Percentiles rank a stretch among this genome's conserved stretches.
Conservation (phyloP, 2,113 vertebrate species). For the Emydocephalus ijimae region DNA sequence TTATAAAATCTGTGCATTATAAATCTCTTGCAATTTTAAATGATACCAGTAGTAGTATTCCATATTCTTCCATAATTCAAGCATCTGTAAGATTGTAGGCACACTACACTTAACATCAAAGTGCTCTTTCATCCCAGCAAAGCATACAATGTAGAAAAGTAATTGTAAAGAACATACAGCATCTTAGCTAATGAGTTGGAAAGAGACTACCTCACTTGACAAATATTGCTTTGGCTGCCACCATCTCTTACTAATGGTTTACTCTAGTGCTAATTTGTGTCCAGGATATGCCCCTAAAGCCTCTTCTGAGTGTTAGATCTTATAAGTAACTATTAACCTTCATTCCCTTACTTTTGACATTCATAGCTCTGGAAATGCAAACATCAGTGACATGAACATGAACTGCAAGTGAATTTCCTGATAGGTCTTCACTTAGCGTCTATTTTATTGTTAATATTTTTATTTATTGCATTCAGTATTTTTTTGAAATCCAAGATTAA, state of each 20-base stretch:
- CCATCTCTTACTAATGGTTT: background rate
- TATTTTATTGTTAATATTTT: background rate
- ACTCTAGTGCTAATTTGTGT: background rate
- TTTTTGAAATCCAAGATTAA: background rate
- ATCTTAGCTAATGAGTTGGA: background rate
- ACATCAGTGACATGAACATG: background rate
- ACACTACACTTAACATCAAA: background rate
- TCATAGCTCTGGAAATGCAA: background rate
- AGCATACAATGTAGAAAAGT: background rate
- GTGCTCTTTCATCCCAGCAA: background rate
- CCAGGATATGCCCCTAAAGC: background rate
- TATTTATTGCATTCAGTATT: background rate
- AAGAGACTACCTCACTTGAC: background rate
- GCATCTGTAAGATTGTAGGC: background rate
- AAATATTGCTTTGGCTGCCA: background rate
- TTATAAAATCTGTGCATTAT: background rate
- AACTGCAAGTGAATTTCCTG: background rate
- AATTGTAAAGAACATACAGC: background rate
- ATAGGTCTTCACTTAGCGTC: background rate
- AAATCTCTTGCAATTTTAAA: background rate
- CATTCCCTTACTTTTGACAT: background rate
- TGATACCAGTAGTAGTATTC: background rate
- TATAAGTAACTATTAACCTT: background rate
- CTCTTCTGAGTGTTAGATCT: background rate
- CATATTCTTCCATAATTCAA: background rate